phyloP scores from a whole-genome alignment of 2,113 vertebrate species.

The Calonectris borealis region DNA sequence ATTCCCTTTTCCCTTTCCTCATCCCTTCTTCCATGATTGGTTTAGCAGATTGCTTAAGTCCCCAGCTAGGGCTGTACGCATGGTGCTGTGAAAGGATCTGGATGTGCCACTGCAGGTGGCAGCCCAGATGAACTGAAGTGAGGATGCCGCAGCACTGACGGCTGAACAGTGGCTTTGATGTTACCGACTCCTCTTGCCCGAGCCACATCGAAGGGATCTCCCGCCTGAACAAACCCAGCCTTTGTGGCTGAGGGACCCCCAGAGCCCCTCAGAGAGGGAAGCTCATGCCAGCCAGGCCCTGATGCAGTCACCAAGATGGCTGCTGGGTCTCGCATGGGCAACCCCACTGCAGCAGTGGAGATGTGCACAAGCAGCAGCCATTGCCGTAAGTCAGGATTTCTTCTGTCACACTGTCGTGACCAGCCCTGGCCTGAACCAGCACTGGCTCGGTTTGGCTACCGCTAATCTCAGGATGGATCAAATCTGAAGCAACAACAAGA shows the following conservation, averaged over 20 bases:
- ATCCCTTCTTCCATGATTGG: background rate
- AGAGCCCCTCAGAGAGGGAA: background rate
- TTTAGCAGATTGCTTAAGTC: background rate
- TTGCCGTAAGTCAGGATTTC: background rate
- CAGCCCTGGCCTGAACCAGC: background rate
- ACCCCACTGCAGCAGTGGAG: background rate
- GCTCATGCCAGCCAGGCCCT: background rate
- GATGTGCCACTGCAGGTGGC: background rate
- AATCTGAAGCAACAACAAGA: background rate
- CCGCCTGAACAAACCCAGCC: background rate
- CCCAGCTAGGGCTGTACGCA: background rate
- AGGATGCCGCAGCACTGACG: background rate
- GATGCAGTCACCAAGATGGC: background rate
- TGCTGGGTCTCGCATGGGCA: fast-evolving
- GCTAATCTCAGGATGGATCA: background rate
- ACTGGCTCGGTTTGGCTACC: background rate
- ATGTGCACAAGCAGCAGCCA: background rate
- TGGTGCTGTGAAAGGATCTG: background rate
- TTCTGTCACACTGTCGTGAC: fast-evolving
- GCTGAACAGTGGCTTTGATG: background rate
- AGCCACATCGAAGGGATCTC: background rate
- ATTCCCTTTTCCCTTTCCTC: background rate
- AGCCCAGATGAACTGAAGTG: background rate
- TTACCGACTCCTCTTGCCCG: background rate
- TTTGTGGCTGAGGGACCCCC: background rate